Evolutionary conservation across 1,140 invertebrate species (phyloP).

Genomic region (Gryon sp.): DNA sequence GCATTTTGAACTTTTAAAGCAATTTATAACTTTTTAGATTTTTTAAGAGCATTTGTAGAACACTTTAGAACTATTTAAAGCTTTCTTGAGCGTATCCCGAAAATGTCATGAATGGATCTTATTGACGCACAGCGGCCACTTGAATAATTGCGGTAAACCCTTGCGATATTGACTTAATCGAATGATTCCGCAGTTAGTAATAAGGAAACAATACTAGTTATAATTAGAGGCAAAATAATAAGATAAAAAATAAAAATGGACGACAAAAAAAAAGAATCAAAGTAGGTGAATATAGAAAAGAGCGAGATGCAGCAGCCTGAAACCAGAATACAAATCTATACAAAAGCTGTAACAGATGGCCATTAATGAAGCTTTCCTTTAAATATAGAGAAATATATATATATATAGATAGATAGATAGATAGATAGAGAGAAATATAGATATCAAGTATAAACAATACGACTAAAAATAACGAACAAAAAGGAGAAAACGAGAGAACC

Average conservation of each 20-base stretch:
- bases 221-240: conserved; percentile 47
- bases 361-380: conserved; percentile 53
- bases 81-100: too few species aligned
- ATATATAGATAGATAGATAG: conserved; percentile 25
- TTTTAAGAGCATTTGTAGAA: too few species aligned
- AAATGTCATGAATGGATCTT: conserved; percentile 34
- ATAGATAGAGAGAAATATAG: conserved; percentile 34
- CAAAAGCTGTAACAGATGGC: conserved; percentile 61
- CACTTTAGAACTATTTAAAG: too few species aligned
- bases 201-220: too few species aligned
- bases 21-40: too few species aligned
- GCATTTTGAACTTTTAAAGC: too few species aligned
- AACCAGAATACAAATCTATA: conserved; percentile 58
- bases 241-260: conserved; percentile 37
- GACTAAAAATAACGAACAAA: conserved; percentile 54
- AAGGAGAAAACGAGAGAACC: not conserved
- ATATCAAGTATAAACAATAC: conserved; percentile 51
- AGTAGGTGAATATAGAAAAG: conserved; percentile 38
- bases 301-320: conserved; percentile 63
- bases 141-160: conserved; percentile 15
- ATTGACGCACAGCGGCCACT: conserved; percentile 26
- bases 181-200: conserved; percentile 25
- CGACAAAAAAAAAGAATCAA: conserved; percentile 39
- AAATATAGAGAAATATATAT: conserved; percentile 53
- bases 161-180: conserved; percentile 21